Percentiles rank a stretch among this genome's conserved stretches.
Evolutionary conservation across 2,888 invertebrate species (phyloP).

Genomic region (Candidula unifasciata): DNA sequence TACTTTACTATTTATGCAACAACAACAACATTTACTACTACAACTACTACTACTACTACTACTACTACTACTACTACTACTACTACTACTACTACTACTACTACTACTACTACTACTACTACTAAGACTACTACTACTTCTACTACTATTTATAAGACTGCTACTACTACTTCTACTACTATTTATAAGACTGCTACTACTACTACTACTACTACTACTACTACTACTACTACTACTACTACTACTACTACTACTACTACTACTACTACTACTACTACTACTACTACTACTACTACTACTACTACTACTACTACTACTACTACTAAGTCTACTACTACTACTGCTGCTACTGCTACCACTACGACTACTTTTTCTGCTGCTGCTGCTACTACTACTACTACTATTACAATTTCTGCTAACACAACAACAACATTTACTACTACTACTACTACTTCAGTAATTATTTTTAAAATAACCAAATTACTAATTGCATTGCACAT

Average conservation of each 20-base stretch:
- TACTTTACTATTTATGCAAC: neutral
- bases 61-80: slow-evolving; percentile 29
- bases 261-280: slow-evolving; percentile 9
- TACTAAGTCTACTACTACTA: neutral
- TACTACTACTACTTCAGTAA: too few species aligned
- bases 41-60: slow-evolving; percentile 24
- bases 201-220: slow-evolving; percentile 29
- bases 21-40: neutral
- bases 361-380: neutral
- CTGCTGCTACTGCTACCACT: slow-evolving; percentile 25
- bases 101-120: slow-evolving; percentile 34
- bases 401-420: neutral
- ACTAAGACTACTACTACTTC: neutral
- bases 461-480: too few species aligned
- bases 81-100: slow-evolving; percentile 33
- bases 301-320: slow-evolving; percentile 36
- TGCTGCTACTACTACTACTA: neutral
- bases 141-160: too few species aligned
- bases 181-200: too few species aligned
- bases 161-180: slow-evolving; percentile 11
- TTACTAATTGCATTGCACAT: too few species aligned
- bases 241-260: slow-evolving; percentile 28
- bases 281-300: slow-evolving; percentile 23
- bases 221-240: slow-evolving; percentile 29
- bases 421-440: too few species aligned